Conservation (phyloP, 2,797 vertebrate genomes). For the Sebastes hubbsi region DNA sequence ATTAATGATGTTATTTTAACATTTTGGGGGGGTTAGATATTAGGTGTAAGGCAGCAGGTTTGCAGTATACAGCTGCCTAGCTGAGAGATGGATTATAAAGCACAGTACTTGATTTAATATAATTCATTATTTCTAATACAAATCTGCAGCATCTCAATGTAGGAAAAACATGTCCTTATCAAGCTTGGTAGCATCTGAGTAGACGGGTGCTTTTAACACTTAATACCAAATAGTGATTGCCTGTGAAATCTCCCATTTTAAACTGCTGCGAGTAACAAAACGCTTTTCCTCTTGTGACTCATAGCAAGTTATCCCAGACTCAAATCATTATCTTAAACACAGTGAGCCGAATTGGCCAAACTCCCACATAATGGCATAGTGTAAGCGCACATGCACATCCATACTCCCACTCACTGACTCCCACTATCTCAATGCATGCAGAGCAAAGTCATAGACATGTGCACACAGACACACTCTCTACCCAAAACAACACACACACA, state of each 20-base stretch:
- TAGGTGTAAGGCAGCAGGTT: neutral
- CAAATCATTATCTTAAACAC: slow-evolving; percentile 73
- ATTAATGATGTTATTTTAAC: neutral
- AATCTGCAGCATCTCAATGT: neutral
- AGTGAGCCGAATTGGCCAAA: slow-evolving; percentile 68
- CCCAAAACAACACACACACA: slow-evolving; percentile 25
- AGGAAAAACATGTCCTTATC: neutral
- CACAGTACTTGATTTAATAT: neutral
- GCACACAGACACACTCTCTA: slow-evolving; percentile 17
- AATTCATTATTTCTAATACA: neutral
- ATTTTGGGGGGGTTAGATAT: neutral
- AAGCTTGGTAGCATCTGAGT: neutral
- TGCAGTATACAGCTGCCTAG: neutral
- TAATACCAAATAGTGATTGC: slow-evolving; percentile 12
- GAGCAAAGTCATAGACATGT: slow-evolving; percentile 54
- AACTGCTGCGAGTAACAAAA: slow-evolving; percentile 56
- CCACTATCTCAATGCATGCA: slow-evolving; percentile 59
- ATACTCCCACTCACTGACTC: slow-evolving; percentile 73
- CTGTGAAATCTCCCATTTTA: slow-evolving; percentile 41
- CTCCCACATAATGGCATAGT: slow-evolving; percentile 77
- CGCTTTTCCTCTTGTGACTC: slow-evolving; percentile 67
- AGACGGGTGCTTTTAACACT: slow-evolving; percentile 15
- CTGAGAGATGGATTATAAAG: neutral
- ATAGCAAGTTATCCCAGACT: slow-evolving; percentile 69
- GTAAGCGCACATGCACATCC: slow-evolving; percentile 70